A percentile compares a stretch with the other conserved stretches of the same genome.
phyloP scores from a whole-genome alignment of 1,140 invertebrate genomes.

The Globodera rostochiensis region DNA sequence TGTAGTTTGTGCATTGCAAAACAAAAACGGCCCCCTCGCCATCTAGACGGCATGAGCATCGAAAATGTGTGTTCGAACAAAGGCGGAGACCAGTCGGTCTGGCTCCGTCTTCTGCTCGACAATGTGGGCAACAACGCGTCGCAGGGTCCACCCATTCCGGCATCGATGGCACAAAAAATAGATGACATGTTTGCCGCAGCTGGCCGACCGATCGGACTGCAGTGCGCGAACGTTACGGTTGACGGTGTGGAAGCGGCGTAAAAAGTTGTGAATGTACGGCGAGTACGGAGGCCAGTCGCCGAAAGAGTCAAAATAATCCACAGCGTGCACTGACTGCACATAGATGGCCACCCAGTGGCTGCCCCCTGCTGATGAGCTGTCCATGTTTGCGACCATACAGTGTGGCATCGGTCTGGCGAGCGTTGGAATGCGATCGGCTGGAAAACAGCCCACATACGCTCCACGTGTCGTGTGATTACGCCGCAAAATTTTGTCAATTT shows the following conservation, averaged over 20 bases:
- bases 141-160: too few relatives aligned
- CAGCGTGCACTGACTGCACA: neutral
- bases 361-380: neutral
- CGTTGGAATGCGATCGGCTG: neutral
- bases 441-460: neutral
- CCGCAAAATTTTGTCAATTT: conserved; percentile 17
- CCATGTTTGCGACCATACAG: neutral
- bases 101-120: neutral
- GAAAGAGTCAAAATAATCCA: neutral
- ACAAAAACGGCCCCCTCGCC: too few relatives aligned
- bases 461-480: neutral
- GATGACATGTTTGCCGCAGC: neutral
- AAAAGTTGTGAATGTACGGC: neutral
- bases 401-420: neutral
- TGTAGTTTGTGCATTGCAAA: neutral
- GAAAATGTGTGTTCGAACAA: neutral
- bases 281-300: neutral
- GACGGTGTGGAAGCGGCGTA: neutral
- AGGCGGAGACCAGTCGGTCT: neutral
- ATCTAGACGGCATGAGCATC: neutral
- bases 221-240: neutral
- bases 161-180: neutral
- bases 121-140: too few relatives aligned
- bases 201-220: neutral
- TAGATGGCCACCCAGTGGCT: neutral